phyloP scores from a whole-genome alignment of 2,888 invertebrate species.

The Protula sp. region DNA sequence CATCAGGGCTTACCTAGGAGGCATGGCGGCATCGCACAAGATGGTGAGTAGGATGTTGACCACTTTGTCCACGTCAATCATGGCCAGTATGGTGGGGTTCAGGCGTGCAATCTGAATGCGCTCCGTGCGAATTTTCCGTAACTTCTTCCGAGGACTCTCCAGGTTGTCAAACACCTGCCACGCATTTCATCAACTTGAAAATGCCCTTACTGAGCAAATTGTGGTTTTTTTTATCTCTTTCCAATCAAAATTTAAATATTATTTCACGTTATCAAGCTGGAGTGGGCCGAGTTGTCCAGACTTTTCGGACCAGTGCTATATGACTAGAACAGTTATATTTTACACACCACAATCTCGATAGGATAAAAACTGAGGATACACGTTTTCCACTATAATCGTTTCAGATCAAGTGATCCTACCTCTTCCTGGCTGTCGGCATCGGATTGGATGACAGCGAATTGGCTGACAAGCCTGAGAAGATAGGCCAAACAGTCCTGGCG shows the following conservation, averaged over 20 bases:
- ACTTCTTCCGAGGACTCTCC: constrained; percentile 42
- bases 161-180: constrained; percentile 21
- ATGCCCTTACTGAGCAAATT: too few species aligned
- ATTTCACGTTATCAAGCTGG: too few species aligned
- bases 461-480: constrained; percentile 76
- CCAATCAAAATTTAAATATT: too few species aligned
- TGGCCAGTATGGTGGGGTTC: constrained; percentile 68
- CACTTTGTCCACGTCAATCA: constrained; percentile 79
- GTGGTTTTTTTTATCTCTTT: too few species aligned
- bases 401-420: too few species aligned
- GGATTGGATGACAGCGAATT: constrained; percentile 67
- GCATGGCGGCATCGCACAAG: constrained; percentile 75
- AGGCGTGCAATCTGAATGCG: constrained; percentile 67
- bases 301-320: too few species aligned
- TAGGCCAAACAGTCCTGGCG: constrained; percentile 88
- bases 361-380: too few species aligned
- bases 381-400: constrained; percentile 4
- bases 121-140: constrained; percentile 55
- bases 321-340: too few species aligned
- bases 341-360: too few species aligned
- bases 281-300: too few species aligned
- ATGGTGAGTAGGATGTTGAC: constrained; percentile 80
- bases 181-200: too few species aligned
- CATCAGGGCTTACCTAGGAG: constrained; percentile 46
- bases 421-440: constrained; percentile 43